Evolutionary conservation across 2,113 vertebrate species (phyloP).

Genomic region (Spilogale gracilis): DNA sequence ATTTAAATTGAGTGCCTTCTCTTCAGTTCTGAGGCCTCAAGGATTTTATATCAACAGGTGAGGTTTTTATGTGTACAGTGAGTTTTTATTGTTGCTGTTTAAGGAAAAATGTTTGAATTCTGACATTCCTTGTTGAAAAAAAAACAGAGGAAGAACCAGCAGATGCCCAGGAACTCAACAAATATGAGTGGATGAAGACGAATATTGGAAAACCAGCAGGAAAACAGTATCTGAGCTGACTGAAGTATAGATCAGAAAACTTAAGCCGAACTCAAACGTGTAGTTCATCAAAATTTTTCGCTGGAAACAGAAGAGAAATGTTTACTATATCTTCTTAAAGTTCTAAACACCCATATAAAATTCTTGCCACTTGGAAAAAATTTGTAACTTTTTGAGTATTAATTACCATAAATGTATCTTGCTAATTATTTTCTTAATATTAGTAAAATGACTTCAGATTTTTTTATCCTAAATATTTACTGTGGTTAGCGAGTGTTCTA

Average conservation of each 20-base stretch:
- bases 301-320: not conserved
- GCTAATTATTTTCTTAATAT: not conserved
- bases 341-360: not conserved
- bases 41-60: constrained; percentile 13
- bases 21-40: not conserved
- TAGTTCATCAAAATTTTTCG: not conserved
- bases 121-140: not conserved
- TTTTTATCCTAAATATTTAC: not conserved
- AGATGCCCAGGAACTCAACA: not conserved
- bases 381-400: not conserved
- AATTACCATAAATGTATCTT: not conserved
- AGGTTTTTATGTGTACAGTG: not conserved
- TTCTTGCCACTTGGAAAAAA: constrained; percentile 25
- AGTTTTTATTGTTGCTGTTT: not conserved
- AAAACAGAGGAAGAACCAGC: not conserved
- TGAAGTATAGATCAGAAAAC: not conserved
- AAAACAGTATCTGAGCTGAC: not conserved
- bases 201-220: not conserved
- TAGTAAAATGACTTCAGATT: constrained; percentile 1
- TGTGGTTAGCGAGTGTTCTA: not conserved
- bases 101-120: constrained; percentile 29
- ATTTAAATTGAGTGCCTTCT: not conserved
- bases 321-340: not conserved
- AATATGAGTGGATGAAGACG: not conserved
- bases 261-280: not conserved